Conservation (phyloP, 2,888 invertebrate genomes). For the Saturnia pavonia region DNA sequence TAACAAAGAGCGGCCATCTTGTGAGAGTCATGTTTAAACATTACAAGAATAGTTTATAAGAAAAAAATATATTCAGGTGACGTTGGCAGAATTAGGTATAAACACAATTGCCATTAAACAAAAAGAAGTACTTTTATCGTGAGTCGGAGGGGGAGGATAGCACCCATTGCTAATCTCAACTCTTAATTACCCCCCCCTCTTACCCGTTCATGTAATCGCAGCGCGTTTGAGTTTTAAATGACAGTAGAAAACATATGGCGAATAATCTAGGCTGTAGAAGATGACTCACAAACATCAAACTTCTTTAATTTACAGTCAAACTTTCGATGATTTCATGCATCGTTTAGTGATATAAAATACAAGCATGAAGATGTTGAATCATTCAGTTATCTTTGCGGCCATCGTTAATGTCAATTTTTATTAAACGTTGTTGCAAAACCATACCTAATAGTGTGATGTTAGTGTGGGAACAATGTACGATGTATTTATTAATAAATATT, state of each 20-base stretch:
- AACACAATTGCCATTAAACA: too few species aligned
- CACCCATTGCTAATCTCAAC: too few species aligned
- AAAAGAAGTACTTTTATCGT: too few species aligned
- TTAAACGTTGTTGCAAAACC: slow-evolving; percentile 46
- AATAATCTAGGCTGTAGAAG: background rate
- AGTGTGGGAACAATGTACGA: slow-evolving; percentile 41
- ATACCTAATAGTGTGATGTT: slow-evolving; percentile 41
- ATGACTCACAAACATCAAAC: slow-evolving; percentile 17
- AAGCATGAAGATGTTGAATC: slow-evolving; percentile 45
- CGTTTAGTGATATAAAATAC: slow-evolving; percentile 42
- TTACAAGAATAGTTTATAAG: too few species aligned
- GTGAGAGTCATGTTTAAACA: too few species aligned
- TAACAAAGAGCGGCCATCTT: too few species aligned
- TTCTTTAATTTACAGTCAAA: slow-evolving; percentile 28
- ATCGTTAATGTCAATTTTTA: slow-evolving; percentile 51
- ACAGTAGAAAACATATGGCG: background rate
- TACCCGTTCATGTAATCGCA: too few species aligned
- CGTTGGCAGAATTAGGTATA: too few species aligned
- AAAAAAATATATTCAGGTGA: too few species aligned
- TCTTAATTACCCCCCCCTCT: too few species aligned
- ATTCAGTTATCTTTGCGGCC: slow-evolving; percentile 43
- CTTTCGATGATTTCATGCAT: slow-evolving; percentile 51
- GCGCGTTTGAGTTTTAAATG: too few species aligned
- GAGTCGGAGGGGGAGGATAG: too few species aligned
- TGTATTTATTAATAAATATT: slow-evolving; percentile 22